Percentiles rank a stretch among this genome's conserved stretches.
These are phyloP conservation scores for Ptiloglossa arizonensis DNA, from an alignment of 1,140 invertebrate species.

Conservation along the genomic window DNA sequence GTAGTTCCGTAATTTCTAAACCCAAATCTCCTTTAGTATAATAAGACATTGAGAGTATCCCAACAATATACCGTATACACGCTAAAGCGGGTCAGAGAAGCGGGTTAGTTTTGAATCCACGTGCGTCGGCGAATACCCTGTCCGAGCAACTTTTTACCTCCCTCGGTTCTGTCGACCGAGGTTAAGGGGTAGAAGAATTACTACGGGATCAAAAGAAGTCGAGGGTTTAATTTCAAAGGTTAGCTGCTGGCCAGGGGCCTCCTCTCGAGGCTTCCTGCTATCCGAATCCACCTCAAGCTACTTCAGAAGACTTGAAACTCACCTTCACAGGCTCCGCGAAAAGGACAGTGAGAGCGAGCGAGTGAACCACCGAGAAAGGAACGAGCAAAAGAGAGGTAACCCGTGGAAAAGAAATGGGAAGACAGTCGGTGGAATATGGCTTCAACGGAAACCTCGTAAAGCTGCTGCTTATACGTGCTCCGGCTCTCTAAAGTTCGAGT, in stretches of 20 bases:
- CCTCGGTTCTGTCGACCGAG: not conserved
- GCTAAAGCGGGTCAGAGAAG: too few species aligned
- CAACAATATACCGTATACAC: too few species aligned
- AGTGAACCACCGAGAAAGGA: not conserved
- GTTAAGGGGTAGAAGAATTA: constrained; percentile 27
- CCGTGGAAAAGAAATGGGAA: constrained; percentile 2
- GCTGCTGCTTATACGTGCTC: constrained; percentile 12
- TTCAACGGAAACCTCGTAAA: constrained; percentile 10
- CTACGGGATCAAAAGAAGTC: constrained; percentile 33
- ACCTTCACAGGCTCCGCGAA: constrained; percentile 16
- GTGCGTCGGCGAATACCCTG: constrained; percentile 4
- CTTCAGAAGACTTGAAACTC: constrained; percentile 30
- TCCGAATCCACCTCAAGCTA: constrained; percentile 17
- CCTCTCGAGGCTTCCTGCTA: constrained; percentile 6
- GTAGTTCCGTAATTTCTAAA: too few species aligned
- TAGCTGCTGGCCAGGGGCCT: constrained; percentile 23
- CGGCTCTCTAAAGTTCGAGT: not conserved
- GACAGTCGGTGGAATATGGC: constrained; percentile 22
- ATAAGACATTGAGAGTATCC: not conserved
- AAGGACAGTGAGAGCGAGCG: not conserved
- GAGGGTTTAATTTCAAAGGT: constrained; percentile 38
- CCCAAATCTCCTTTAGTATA: not conserved
- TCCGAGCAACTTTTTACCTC: not conserved
- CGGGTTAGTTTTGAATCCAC: not conserved
- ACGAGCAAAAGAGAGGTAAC: not conserved